Conservation (phyloP, 2,888 invertebrate genomes). For the Melikaiella ostensackeni region DNA sequence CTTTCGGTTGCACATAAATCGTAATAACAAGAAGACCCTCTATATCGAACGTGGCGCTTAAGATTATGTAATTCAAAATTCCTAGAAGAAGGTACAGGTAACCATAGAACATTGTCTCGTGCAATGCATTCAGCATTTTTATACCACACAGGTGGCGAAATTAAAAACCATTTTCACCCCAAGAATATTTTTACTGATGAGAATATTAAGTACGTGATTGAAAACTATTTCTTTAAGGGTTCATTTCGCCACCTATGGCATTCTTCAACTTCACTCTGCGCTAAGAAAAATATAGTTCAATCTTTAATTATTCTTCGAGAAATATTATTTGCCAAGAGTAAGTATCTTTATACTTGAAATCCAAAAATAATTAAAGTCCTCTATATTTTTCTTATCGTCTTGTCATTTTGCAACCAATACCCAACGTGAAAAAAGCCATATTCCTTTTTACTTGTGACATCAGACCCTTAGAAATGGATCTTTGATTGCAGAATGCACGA, state of each 20-base stretch:
- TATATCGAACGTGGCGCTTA: slow-evolving; percentile 40
- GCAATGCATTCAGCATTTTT: slow-evolving; percentile 22
- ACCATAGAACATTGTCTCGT: slow-evolving; percentile 1
- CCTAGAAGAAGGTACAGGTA: slow-evolving; percentile 33
- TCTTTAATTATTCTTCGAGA: not conserved
- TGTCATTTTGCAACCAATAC: slow-evolving; percentile 11
- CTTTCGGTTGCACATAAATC: slow-evolving; percentile 35
- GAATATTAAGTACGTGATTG: slow-evolving; percentile 15
- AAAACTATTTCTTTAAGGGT: not conserved
- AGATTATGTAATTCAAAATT: slow-evolving; percentile 32
- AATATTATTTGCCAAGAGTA: not conserved
- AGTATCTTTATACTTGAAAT: not conserved
- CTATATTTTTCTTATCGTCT: slow-evolving; percentile 22
- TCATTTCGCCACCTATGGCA: not conserved
- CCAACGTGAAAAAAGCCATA: not conserved
- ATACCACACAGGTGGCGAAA: slow-evolving; percentile 17
- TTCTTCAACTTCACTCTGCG: slow-evolving; percentile 1
- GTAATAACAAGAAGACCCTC: slow-evolving; percentile 38
- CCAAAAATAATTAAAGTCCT: not conserved
- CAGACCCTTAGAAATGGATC: not conserved
- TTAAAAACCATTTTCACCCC: not conserved
- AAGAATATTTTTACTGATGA: not conserved
- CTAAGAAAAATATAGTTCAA: slow-evolving; percentile 9
- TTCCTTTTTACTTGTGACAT: not conserved
- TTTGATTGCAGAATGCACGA: slow-evolving; percentile 25